These are phyloP conservation scores for Peromyscus californicus DNA, from an alignment of 2,113 vertebrate species.

Conservation along the genomic window DNA sequence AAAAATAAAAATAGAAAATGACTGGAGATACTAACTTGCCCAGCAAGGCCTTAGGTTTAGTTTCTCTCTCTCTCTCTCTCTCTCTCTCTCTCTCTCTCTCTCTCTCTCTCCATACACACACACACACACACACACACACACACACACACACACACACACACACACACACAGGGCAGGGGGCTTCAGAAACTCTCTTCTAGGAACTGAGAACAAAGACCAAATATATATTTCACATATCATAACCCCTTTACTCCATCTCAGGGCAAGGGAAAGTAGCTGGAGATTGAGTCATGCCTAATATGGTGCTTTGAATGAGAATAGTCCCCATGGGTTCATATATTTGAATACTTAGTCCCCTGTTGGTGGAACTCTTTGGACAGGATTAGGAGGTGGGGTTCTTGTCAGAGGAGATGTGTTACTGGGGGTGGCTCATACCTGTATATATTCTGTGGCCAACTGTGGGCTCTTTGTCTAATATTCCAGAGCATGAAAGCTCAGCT, in stretches of 20 bases:
- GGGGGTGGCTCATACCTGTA: too few relatives aligned
- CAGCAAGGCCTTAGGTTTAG: not conserved
- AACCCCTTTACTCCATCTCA: not conserved
- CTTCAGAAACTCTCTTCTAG: not conserved
- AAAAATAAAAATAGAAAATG: not conserved
- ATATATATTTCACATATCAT: not conserved
- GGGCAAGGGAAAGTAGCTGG: not conserved
- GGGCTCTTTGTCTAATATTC: not conserved
- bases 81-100: too few relatives aligned
- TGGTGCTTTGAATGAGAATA: not conserved
- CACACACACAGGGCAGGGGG: not conserved
- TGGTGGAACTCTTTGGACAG: not conserved
- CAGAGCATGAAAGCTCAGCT: not conserved
- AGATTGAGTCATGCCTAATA: not conserved
- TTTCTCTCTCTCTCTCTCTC: too few relatives aligned
- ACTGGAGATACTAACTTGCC: not conserved
- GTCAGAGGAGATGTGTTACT: not conserved
- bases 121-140: not conserved
- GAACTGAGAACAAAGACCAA: not conserved
- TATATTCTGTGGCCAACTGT: not conserved
- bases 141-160: not conserved
- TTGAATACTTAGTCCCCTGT: not conserved
- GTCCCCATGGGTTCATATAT: not conserved
- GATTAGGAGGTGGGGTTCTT: not conserved
- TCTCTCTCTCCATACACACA: too few relatives aligned